These are phyloP conservation scores for Pseudochaenichthys georgianus DNA, from an alignment of 2,797 vertebrate genomes.

Conservation along the genomic window DNA sequence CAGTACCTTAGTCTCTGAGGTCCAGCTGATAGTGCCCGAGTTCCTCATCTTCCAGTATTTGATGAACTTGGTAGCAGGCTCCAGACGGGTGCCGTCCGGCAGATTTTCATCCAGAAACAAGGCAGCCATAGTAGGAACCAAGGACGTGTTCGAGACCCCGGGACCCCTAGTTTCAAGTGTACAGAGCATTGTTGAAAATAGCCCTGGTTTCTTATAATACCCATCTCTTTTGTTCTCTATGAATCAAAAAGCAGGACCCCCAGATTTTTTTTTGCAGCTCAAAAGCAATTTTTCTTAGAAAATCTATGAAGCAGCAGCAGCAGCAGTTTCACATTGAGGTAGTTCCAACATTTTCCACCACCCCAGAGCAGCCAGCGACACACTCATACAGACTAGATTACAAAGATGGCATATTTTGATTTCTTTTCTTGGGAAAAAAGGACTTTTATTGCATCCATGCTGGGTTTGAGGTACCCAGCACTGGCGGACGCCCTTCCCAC, in stretches of 20 bases:
- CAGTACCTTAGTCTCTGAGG: constrained; percentile 95
- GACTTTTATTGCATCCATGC: constrained; percentile 82
- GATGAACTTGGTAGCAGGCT: constrained; percentile 95
- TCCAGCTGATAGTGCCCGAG: constrained; percentile 95
- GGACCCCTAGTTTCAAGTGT: constrained; percentile 89
- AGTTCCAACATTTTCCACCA: constrained; percentile 88
- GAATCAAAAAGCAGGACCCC: constrained; percentile 83
- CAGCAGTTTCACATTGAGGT: constrained; percentile 88
- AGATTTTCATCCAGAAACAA: constrained; percentile 99
- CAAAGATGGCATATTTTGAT: constrained; percentile 84
- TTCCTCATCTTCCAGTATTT: constrained; percentile 99
- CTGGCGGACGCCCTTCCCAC: constrained; percentile 79
- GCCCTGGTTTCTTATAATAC: constrained; percentile 80
- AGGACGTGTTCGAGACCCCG: constrained; percentile 89
- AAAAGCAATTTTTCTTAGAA: constrained; percentile 84
- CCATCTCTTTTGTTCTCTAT: constrained; percentile 83
- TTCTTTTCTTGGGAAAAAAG: constrained; percentile 79
- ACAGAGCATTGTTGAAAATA: constrained; percentile 86
- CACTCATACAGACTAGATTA: constrained; percentile 86
- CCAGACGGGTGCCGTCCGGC: constrained; percentile 95
- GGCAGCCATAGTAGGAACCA: constrained; percentile 94
- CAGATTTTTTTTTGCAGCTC: constrained; percentile 83
- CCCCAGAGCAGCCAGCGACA: constrained; percentile 87
- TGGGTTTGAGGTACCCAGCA: constrained; percentile 81
- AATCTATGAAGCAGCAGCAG: constrained; percentile 87